Conservation (phyloP, 35 echinoderm and acorn worm species). For the Strongylocentrotus purpuratus region DNA sequence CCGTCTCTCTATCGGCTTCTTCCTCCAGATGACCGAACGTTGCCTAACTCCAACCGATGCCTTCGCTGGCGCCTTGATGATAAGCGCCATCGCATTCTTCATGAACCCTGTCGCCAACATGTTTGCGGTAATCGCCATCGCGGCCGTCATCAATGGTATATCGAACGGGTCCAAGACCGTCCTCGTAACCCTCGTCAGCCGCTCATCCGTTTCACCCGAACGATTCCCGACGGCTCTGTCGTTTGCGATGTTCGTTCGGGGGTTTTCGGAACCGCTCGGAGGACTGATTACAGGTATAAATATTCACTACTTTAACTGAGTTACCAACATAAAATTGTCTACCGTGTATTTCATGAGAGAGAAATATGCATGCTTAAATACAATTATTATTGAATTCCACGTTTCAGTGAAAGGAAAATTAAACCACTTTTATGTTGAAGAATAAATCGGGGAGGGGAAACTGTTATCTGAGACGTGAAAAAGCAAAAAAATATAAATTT, state of each 20-base stretch:
- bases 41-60: not conserved
- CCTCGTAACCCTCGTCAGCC: constrained; percentile 35
- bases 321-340: not conserved
- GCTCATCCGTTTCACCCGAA: not conserved
- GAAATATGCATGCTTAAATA: not conserved
- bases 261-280: constrained; percentile 41
- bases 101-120: constrained; percentile 8
- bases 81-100: constrained; percentile 12
- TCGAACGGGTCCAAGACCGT: constrained; percentile 38
- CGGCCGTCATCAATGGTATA: constrained; percentile 32
- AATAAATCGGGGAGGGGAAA: not conserved
- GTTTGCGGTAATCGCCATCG: not conserved
- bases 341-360: not conserved
- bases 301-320: not conserved
- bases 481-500: too few species aligned
- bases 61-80: not conserved
- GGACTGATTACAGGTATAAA: constrained; percentile 17
- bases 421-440: not conserved
- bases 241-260: constrained; percentile 31
- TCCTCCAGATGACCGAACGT: not conserved
- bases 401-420: too few species aligned
- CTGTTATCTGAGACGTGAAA: not conserved
- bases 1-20: not conserved
- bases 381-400: not conserved
- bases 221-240: constrained; percentile 35